Conservation (phyloP, 2,113 vertebrate genomes). For the Prunella fulvescens region DNA sequence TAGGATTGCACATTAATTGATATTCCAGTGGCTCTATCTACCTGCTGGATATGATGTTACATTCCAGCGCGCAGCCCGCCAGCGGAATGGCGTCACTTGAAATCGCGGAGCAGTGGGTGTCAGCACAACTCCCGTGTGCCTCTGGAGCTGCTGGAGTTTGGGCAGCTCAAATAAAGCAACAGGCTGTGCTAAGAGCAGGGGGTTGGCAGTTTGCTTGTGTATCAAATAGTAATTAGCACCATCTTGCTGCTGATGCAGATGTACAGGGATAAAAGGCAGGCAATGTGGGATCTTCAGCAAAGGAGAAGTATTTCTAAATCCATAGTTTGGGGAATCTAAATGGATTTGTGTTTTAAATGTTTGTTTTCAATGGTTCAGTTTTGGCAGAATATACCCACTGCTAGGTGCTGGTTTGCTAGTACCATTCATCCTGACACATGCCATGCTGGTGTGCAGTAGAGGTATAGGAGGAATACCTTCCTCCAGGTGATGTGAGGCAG, state of each 20-base stretch:
- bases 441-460: neutral
- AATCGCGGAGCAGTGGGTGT: neutral
- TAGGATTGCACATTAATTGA: constrained; percentile 26
- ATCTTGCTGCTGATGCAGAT: neutral
- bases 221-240: neutral
- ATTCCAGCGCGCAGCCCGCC: neutral
- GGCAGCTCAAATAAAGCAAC: neutral
- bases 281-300: neutral
- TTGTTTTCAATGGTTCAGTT: neutral
- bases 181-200: neutral
- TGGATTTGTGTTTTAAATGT: neutral
- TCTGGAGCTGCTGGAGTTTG: neutral
- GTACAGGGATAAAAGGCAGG: neutral
- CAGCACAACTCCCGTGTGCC: neutral
- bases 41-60: neutral
- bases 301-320: neutral
- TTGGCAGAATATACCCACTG: neutral
- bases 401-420: neutral
- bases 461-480: neutral
- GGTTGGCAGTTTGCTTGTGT: neutral
- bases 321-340: neutral
- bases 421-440: neutral
- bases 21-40: constrained; percentile 55
- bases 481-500: neutral
- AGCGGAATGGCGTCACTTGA: neutral